Base-by-base conservation (phyloP, 1,140 invertebrate species). In the Caenorhabditis latens region DNA sequence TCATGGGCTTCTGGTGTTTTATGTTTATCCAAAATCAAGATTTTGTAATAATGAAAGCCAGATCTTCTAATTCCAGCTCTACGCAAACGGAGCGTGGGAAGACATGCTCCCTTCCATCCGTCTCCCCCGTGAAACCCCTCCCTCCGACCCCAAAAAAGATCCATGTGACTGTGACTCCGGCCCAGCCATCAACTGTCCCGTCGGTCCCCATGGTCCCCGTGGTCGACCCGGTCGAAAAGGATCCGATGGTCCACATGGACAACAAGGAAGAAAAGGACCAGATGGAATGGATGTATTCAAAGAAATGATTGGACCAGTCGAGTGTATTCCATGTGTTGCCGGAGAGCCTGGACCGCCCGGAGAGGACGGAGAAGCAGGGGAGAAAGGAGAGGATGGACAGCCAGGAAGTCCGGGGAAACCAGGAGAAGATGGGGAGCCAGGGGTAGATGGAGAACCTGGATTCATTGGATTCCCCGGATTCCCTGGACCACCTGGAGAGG, bases 61-160 rank as follows among this genome's bases (percentile, higher is more conserved):
- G 1, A 7, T 58, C 61, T 43, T 8, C 53, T 21, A 32, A 11
- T 79, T 79, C 19, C 71, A 79, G 71, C 46, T 79, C 32, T 79
- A 79, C n/a, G 71, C 71, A 53, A 79, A 79, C 71, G 71, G 71
- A 24, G 71, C 71, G 1, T 79, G 71, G 71, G 71, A 79, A 79
- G 71, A 79, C n/a, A 79, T 79, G 71, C 71, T 79, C 11, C 71
- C 71, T 32, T 46, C 71, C 5, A 24, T 14, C 46, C 71, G 71
- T 50, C 71, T 79, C 24, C 71, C 71, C 24, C 43, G 71, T 32
- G 71, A 50, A 24, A 11, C 46, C n/a, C 2, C 46, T 21, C 46
- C 43, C 0, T 53, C n/a, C 24, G 46, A 79, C 24, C n/a, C 67
- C 40, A 79, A 79, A 50, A 79, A 79, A 79, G 71, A 79, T 24